Base-by-base conservation (phyloP, 1,140 invertebrate species). In the Oedothorax gibbosus region DNA sequence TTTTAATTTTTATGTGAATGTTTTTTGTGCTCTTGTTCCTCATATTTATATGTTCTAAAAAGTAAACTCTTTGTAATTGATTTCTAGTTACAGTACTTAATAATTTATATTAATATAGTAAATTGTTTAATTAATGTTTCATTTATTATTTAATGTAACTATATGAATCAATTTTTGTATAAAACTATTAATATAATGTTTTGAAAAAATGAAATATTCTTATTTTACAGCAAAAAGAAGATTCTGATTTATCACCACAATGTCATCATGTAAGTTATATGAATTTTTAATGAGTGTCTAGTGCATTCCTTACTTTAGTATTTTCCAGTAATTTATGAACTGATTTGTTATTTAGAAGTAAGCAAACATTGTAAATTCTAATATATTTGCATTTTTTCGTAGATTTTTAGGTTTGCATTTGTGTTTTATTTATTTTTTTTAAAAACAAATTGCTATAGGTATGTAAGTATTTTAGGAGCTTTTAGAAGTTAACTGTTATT, bases 201-300 rank as follows among this genome's bases (percentile, higher is more conserved):
- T 35, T 35, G 35, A 35, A 35, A 5, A 35, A 35, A 35, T 35
- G 5, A 35, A 35, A 35, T 35, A 35, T 35, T 35, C 5, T 69
- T 86, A 87, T 79, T 35, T 73, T 91, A 78, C 91, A 94, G 89
- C 92, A 93, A 76, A 93, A 92, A 57, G 92, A 93, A 87, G 88
- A 95, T 79, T 92, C 92, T 9, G 92, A 91, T 75, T 90, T 95
- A 21, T 91, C 92, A 35, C 90, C 93, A 65, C 88, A 91, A 50
- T 97, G 95, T 88, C 95, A 96, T 88, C 93, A 96, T 89, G 92
- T 90, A 87, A 78, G 83, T 85, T 21, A 75, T 68, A 83, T 53
- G 35, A 35, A 68, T 51, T 81, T 72, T 85, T 62, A 71, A 49
- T 88, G 35, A 35, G 1, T 35, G 35, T 35, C 35, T 5, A 35